Conservation (phyloP, 2,888 invertebrate species). For the Caenorhabditis sinica region DNA sequence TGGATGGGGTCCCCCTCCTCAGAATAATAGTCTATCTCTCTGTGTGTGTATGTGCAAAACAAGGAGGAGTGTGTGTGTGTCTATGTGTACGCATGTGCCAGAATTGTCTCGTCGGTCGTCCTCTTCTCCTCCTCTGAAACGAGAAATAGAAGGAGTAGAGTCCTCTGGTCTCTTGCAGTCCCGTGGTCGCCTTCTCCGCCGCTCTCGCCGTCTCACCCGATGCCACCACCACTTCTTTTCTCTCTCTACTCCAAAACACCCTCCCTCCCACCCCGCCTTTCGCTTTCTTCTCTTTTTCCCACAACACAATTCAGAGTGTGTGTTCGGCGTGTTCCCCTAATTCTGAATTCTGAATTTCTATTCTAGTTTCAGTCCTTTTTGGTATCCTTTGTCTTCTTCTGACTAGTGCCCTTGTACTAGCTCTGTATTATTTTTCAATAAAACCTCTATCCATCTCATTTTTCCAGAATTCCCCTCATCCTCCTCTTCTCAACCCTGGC, state of each 20-base stretch:
- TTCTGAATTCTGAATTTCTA: slow-evolving; percentile 8
- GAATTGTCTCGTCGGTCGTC: slow-evolving; percentile 38
- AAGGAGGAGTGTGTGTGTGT: slow-evolving; percentile 29
- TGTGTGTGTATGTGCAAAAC: slow-evolving; percentile 28
- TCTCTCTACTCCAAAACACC: slow-evolving; percentile 38
- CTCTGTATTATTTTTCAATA: too few species aligned
- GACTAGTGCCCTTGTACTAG: too few species aligned
- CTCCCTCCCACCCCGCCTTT: slow-evolving; percentile 1
- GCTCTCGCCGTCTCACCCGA: slow-evolving; percentile 34
- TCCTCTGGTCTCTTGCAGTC: slow-evolving; percentile 60
- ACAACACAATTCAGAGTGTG: slow-evolving; percentile 3
- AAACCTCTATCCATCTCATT: background rate
- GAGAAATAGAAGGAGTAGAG: slow-evolving; percentile 20
- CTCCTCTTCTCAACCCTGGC: slow-evolving; percentile 7
- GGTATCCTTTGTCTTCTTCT: background rate
- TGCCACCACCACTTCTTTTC: slow-evolving; percentile 28
- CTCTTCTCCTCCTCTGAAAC: slow-evolving; percentile 27
- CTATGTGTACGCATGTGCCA: slow-evolving; percentile 29
- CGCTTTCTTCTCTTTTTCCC: background rate
- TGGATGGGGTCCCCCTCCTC: background rate
- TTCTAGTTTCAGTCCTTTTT: too few species aligned
- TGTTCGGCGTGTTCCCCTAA: slow-evolving; percentile 4
- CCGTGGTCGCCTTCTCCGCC: slow-evolving; percentile 31
- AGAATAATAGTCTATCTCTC: slow-evolving; percentile 16
- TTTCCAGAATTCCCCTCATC: background rate